Evolutionary conservation across 2,888 invertebrate genomes (phyloP).

Genomic region (Psylliodes chrysocephalus): DNA sequence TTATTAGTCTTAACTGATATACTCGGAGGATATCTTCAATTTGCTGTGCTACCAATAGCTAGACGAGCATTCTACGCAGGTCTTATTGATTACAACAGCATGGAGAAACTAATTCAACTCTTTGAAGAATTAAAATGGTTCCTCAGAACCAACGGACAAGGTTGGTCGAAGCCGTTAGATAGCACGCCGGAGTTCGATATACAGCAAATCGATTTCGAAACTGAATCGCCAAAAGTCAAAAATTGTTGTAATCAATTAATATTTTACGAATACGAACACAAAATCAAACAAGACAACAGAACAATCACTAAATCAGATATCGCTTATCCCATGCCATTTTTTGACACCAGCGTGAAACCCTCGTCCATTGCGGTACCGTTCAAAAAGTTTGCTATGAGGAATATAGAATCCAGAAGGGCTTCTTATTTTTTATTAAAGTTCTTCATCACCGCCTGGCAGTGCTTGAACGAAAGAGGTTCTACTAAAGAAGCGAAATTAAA

Average conservation of each 20-base stretch:
- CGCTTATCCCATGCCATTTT: slow-evolving; percentile 67
- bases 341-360: slow-evolving; percentile 67
- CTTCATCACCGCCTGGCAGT: slow-evolving; percentile 64
- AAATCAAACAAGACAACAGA: slow-evolving; percentile 44
- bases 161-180: slow-evolving; percentile 65
- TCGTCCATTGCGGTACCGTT: slow-evolving; percentile 73
- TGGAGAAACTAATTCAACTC: slow-evolving; percentile 67
- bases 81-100: slow-evolving; percentile 67
- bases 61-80: slow-evolving; percentile 74
- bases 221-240: slow-evolving; percentile 30
- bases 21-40: slow-evolving; percentile 71
- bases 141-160: slow-evolving; percentile 69
- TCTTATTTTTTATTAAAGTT: slow-evolving; percentile 66
- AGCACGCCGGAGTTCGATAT: slow-evolving; percentile 31
- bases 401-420: slow-evolving; percentile 58
- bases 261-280: slow-evolving; percentile 44
- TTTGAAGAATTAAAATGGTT: slow-evolving; percentile 70
- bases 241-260: slow-evolving; percentile 47
- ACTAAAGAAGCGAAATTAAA: slow-evolving; percentile 56
- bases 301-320: slow-evolving; percentile 51
- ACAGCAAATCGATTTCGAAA: slow-evolving; percentile 41
- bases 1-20: slow-evolving; percentile 60
- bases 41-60: slow-evolving; percentile 70
- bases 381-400: slow-evolving; percentile 65
- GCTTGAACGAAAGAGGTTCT: slow-evolving; percentile 63